Base-by-base conservation (phyloP, 2,888 invertebrate genomes). In the Sminthurinus aureus region DNA sequence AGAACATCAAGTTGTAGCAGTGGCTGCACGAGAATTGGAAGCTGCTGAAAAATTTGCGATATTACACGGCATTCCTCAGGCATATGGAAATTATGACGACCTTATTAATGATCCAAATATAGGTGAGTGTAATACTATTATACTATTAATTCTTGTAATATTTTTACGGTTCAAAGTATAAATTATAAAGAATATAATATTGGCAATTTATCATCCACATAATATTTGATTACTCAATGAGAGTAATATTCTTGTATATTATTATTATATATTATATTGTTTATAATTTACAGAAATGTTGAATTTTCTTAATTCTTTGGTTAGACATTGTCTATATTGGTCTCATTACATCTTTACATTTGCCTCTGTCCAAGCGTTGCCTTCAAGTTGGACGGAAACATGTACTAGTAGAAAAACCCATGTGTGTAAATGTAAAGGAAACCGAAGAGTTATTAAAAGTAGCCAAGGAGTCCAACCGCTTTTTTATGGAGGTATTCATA, bases 251-350 rank as follows among this genome's bases (percentile, higher is more conserved):
- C n/a, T n/a, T n/a, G n/a, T n/a, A n/a, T n/a, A n/a, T n/a, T n/a
- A n/a, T n/a, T n/a, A n/a, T n/a, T n/a, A n/a, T n/a, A n/a, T n/a
- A n/a, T n/a, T n/a, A n/a, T n/a, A n/a, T n/a, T n/a, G n/a, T n/a
- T n/a, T n/a, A n/a, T n/a, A n/a, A n/a, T n/a, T n/a, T n/a, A n/a
- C n/a, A n/a, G n/a, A n/a, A n/a, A 26, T 73, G 26, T 9, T 9
- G 11, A 11, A n/a, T 9, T 13, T 13, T 69, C n/a, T 69, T 69
- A 13, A 13, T 67, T 77, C 67, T 76, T 76, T 58, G 85, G 89
- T 81, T 91, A 97, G 97, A 97, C 90, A 92, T 97, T 18, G 95
- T 95, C 0, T 98, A 98, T 90, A 93, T 98, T 87, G 97, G 96
- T 6, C 92, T 93, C 0, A 90, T 97, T 38, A 94, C 96, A 90